Evolutionary conservation across 2,888 invertebrate species (phyloP).

Genomic region (Caenorhabditis sp.): DNA sequence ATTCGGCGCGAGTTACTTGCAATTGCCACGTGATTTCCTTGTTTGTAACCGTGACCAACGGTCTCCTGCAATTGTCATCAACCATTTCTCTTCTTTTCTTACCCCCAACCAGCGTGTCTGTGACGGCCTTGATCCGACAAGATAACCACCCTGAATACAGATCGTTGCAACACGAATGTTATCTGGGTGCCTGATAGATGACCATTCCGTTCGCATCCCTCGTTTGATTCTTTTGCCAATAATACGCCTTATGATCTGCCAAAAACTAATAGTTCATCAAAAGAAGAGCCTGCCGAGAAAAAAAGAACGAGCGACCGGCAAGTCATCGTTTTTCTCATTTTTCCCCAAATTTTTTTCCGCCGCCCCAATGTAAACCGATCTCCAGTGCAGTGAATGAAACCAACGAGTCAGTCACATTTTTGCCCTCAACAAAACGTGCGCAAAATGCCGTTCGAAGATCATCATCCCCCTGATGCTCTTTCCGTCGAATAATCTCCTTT

Average conservation of each 20-base stretch:
- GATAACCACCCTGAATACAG: conserved; percentile 34
- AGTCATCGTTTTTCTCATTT: conserved; percentile 14
- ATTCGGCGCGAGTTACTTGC: conserved; percentile 25
- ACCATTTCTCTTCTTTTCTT: conserved; percentile 7
- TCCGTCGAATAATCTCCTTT: conserved; percentile 19
- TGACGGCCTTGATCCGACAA: conserved; percentile 51
- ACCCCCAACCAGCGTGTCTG: conserved; percentile 20
- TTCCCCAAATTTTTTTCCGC: conserved; percentile 21
- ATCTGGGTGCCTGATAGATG: conserved; percentile 1
- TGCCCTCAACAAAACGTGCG: conserved; percentile 7
- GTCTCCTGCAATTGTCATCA: conserved; percentile 46
- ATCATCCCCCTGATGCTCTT: conserved; percentile 23
- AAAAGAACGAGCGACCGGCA: conserved; percentile 22
- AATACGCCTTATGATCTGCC: conserved; percentile 2
- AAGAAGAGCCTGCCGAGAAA: conserved; percentile 7
- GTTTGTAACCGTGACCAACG: conserved; percentile 52
- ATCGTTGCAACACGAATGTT: conserved; percentile 25
- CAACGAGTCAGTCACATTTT: conserved; percentile 30
- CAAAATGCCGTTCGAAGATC: conserved; percentile 19
- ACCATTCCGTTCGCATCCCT: neutral
- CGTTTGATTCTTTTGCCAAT: neutral
- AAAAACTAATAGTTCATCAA: neutral
- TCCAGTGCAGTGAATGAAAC: conserved; percentile 35
- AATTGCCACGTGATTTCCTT: conserved; percentile 49
- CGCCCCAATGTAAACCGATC: conserved; percentile 37